Base-by-base conservation (phyloP, 2,113 vertebrate genomes). In the Vireo altiloquus region DNA sequence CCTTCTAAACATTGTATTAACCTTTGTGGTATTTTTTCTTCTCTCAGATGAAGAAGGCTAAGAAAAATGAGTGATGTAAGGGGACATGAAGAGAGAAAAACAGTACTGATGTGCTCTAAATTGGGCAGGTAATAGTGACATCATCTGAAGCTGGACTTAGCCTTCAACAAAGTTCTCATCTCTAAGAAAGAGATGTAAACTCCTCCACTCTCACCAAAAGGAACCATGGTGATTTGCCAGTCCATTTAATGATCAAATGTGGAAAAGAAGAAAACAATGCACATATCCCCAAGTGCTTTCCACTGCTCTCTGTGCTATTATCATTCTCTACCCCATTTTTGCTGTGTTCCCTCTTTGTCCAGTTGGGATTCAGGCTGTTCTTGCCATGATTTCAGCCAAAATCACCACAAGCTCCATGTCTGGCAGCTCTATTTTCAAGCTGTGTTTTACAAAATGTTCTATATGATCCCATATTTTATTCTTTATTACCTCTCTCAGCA, bases 261-360 rank as follows among this genome's bases (percentile, higher is more conserved):
- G 28, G 15, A 83, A 74, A 90, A 31, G 14, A 69, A 11, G 20
- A 27, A 74, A 57, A 15, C 24, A 30, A n/a, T 18, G 11, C 6
- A 24, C 5, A 11, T 60, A 68, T 12, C 4, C 35, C 27, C 28
- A 30, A 46, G 39, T 7, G 6, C 24, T 50, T 81, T 47, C 39
- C 2, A 2, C 13, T 56, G 19, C 17, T 2, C 5, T 37, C 2
- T 13, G 19, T 30, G 33, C 40, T 24, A 0, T 46, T 10, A 6
- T 33, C 46, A 8, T 40, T 53, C 39, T 31, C 7, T 8, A 18
- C 28, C 5, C 8, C 2, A 25, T 71, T 40, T 66, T 68, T 71
- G 3, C 23, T 44, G 1, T 17, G 6, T 15, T 9, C 2, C 17
- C 8, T 78, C 17, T 61, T 52, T 71, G 19, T 71, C 63, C 68